A percentile compares a stretch with the other conserved stretches of the same genome.
phyloP scores from a whole-genome alignment of 2,113 vertebrate genomes.

The Catharus minimus region DNA sequence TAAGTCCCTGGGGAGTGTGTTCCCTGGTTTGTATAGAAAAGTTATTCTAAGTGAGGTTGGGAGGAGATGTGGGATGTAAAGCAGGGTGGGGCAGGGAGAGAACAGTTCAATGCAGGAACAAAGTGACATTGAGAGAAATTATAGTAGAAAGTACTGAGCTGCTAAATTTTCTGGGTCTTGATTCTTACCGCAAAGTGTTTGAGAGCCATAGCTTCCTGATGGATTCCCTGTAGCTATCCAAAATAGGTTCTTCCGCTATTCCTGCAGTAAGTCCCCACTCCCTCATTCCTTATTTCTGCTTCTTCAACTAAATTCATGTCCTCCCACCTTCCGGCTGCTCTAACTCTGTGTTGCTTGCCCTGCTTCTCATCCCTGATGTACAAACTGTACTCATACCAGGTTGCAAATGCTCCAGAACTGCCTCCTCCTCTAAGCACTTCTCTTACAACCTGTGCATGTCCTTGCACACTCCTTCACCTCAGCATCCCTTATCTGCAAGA shows the following conservation, averaged over 20 bases:
- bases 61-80: background rate
- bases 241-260: background rate
- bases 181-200: background rate
- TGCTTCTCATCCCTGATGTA: background rate
- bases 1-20: background rate
- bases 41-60: background rate
- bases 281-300: background rate
- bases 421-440: background rate
- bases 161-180: background rate
- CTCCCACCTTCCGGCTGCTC: constrained; percentile 43
- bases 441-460: background rate
- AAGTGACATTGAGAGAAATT: background rate
- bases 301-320: background rate
- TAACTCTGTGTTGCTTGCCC: background rate
- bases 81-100: background rate
- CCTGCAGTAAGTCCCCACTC: background rate
- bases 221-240: background rate
- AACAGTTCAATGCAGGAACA: background rate
- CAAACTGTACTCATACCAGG: background rate
- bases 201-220: background rate
- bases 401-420: background rate
- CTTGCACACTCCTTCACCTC: background rate
- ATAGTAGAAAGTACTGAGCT: background rate
- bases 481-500: background rate
- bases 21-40: background rate